Base-by-base conservation (phyloP, 2,113 vertebrate genomes). In the Equus quagga region DNA sequence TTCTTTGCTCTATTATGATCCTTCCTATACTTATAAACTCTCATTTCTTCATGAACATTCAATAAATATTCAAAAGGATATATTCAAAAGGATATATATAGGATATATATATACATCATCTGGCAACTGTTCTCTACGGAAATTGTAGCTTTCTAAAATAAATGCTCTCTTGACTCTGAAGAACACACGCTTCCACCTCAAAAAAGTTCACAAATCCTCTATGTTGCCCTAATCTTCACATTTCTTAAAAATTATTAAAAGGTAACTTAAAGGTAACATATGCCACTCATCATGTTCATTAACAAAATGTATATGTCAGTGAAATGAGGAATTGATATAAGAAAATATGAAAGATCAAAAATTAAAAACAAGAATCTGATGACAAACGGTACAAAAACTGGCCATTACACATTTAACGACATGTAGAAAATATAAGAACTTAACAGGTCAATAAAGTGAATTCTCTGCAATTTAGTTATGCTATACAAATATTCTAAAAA, bases 181-280 rank as follows among this genome's bases (percentile, higher is more conserved):
- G 31, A 84, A 54, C 23, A 70, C 23, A 88, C 36, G 26, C 36
- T 41, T 33, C 62, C 19, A 58, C 8, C 54, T 28, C 26, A 76
- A 83, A 70, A 76, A 69, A 44, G 44, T 33, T 84, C 41, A 76
- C 12, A 93, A 54, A 89, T 51, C 41, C 41, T 46, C 65, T n/a
- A 86, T 56, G 33, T 7, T 93, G 60, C 41, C 58, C 33, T 41
- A 62, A 91, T 41, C 21, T 82, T 89, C 13, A 33, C 23, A 58
- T 88, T 96, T 96, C 82, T 81, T 36, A 65, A 81, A 81, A 75
- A 64, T 82, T 49, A 90, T 12, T 58, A 56, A 91, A 75, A 28
- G 5, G 44, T 64, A 75, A 64, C 24, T 73, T 73, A 73, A 83
- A 92, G 31, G 54, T 89, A 58, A 67, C 51, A 76, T 21, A 79